Evolutionary conservation across 1,140 invertebrate genomes (phyloP).

Genomic region (Scaptomyza montana): DNA sequence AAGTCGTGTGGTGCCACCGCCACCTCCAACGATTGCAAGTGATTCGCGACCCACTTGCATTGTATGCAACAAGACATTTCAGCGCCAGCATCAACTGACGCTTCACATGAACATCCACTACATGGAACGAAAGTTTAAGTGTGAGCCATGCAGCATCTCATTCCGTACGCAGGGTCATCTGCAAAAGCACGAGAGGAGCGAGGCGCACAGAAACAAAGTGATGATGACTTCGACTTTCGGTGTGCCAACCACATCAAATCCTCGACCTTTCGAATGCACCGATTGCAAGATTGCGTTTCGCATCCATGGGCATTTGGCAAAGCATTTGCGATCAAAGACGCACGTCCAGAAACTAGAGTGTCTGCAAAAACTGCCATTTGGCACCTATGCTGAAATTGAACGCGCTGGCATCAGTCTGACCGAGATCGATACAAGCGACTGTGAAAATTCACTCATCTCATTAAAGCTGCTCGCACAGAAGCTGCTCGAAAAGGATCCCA

Average conservation of each 20-base stretch:
- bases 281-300: constrained; percentile 98
- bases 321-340: constrained; percentile 98
- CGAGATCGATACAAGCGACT: constrained; percentile 97
- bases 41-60: constrained; percentile 93
- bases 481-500: constrained; percentile 92
- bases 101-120: constrained; percentile 98
- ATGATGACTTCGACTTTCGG: constrained; percentile 94
- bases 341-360: constrained; percentile 98
- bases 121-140: constrained; percentile 95
- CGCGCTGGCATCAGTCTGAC: constrained; percentile 94
- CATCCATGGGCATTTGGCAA: constrained; percentile 97
- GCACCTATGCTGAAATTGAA: constrained; percentile 98
- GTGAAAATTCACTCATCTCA: constrained; percentile 95
- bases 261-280: constrained; percentile 96
- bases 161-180: constrained; percentile 96
- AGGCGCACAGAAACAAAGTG: constrained; percentile 95
- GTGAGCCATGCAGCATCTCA: constrained; percentile 95
- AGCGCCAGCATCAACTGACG: constrained; percentile 93
- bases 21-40: constrained; percentile 73
- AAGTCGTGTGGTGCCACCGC: constrained; percentile 50
- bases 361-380: constrained; percentile 95
- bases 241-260: constrained; percentile 93
- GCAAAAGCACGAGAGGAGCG: constrained; percentile 95
- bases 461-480: constrained; percentile 91
- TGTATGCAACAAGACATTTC: constrained; percentile 96